A percentile compares a stretch with the other conserved stretches of the same genome.
Evolutionary conservation across 35 echinoderm and acorn worm species (phyloP).

Genomic region (Eucidaris tribuloides): DNA sequence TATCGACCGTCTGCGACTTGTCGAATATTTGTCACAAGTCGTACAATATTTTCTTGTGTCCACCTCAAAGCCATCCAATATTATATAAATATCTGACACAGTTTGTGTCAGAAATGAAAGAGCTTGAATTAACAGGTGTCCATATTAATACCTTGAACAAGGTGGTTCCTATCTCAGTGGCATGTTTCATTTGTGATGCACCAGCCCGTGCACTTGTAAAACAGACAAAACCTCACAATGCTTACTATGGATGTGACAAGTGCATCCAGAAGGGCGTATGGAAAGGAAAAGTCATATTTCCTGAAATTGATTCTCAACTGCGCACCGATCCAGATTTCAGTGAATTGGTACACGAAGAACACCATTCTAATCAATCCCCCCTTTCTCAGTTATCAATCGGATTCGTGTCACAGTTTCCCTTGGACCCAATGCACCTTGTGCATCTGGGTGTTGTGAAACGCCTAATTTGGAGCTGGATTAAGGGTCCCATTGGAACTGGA

Average conservation of each 20-base stretch:
- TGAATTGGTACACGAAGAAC: conserved; percentile 40
- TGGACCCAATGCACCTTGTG: conserved; percentile 78
- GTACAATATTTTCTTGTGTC: too few relatives aligned
- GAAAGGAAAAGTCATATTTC: conserved; percentile 57
- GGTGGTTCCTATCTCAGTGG: background rate
- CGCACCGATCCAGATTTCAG: conserved; percentile 50
- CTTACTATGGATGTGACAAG: conserved; percentile 54
- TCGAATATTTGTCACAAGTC: too few relatives aligned
- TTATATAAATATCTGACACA: conserved; percentile 32
- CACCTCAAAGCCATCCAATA: too few relatives aligned
- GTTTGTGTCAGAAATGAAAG: conserved; percentile 32
- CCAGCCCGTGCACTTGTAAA: conserved; percentile 59
- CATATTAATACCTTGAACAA: background rate
- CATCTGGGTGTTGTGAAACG: conserved; percentile 48
- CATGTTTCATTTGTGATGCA: conserved; percentile 57
- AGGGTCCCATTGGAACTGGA: conserved; percentile 45
- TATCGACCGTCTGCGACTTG: too few relatives aligned
- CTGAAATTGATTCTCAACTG: conserved; percentile 22
- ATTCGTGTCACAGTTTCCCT: conserved; percentile 47
- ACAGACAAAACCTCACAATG: conserved; percentile 13
- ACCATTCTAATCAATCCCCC: conserved; percentile 41
- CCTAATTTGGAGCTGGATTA: conserved; percentile 54
- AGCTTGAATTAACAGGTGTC: background rate
- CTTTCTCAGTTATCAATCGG: conserved; percentile 22
- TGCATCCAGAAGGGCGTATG: conserved; percentile 39